Percentiles rank a stretch among this genome's conserved stretches.
phyloP scores from a whole-genome alignment of 1,140 invertebrate species.

The Druon quercuslanigerum region DNA sequence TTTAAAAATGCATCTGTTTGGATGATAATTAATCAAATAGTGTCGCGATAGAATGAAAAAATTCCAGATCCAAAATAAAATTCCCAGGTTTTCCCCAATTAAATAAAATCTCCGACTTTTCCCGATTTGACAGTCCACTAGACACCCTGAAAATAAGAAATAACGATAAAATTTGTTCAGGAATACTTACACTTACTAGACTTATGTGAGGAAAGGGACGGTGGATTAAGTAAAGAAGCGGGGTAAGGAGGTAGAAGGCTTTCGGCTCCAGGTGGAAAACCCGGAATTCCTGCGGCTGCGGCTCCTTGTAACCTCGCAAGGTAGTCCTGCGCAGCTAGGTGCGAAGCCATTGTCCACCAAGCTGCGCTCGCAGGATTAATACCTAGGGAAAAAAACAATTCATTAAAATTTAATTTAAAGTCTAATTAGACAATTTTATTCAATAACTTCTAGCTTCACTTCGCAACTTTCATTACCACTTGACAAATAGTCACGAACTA shows the following conservation, averaged over 20 bases:
- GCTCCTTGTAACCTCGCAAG: slow-evolving; percentile 85
- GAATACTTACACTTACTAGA: slow-evolving; percentile 72
- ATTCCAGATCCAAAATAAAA: too few species aligned
- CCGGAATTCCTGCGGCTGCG: slow-evolving; percentile 83
- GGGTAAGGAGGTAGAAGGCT: slow-evolving; percentile 74
- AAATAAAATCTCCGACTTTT: not conserved
- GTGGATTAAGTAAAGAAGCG: slow-evolving; percentile 71
- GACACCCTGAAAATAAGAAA: not conserved
- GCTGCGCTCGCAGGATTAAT: slow-evolving; percentile 81
- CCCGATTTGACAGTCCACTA: not conserved
- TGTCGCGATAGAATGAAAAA: too few species aligned
- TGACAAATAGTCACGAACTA: too few species aligned
- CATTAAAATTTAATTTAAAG: not conserved
- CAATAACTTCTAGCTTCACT: not conserved
- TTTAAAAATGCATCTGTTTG: too few species aligned
- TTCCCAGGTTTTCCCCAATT: too few species aligned
- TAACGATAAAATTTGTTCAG: not conserved
- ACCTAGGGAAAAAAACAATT: slow-evolving; percentile 50
- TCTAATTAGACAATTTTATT: not conserved
- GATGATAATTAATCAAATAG: too few species aligned
- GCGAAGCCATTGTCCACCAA: slow-evolving; percentile 92
- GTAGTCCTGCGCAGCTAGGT: slow-evolving; percentile 90
- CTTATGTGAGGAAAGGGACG: slow-evolving; percentile 71
- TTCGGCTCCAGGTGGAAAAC: slow-evolving; percentile 77
- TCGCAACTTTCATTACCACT: not conserved